Percentiles rank a stretch among this genome's conserved stretches.
Evolutionary conservation across 1,140 invertebrate species (phyloP).

Genomic region (Nixonia krombeini): DNA sequence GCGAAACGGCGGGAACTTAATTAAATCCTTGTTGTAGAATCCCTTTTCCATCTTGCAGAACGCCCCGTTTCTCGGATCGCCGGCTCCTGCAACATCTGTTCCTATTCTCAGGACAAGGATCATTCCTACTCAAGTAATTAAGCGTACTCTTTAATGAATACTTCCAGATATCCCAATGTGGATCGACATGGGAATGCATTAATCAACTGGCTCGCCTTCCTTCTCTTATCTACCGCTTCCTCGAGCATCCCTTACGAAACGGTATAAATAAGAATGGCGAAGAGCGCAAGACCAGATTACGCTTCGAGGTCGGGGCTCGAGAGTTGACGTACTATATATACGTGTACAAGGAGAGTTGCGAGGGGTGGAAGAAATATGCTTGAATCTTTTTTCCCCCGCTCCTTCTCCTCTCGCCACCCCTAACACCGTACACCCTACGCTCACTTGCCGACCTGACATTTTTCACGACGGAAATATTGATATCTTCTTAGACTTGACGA

Average conservation of each 20-base stretch:
- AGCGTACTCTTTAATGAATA: not conserved
- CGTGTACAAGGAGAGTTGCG: slow-evolving; percentile 6
- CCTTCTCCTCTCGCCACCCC: slow-evolving; percentile 2
- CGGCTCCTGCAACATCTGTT: not conserved
- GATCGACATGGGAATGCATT: slow-evolving; percentile 15
- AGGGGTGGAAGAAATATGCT: slow-evolving; percentile 20
- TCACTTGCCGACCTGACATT: slow-evolving; percentile 58
- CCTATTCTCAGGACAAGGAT: not conserved
- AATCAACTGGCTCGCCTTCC: slow-evolving; percentile 6
- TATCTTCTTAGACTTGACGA: slow-evolving; percentile 44
- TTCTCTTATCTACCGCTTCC: not conserved
- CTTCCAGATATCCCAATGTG: not conserved
- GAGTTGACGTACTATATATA: too few species aligned
- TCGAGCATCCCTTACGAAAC: not conserved
- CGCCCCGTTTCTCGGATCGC: not conserved
- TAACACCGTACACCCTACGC: slow-evolving; percentile 18
- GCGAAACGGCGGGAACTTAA: too few species aligned
- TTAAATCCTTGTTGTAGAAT: too few species aligned
- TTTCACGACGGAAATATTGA: slow-evolving; percentile 56
- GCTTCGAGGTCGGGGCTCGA: slow-evolving; percentile 8
- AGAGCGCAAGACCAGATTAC: not conserved
- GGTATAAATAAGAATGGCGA: slow-evolving; percentile 8
- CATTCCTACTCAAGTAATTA: not conserved
- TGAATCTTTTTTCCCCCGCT: slow-evolving; percentile 22
- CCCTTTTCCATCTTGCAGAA: not conserved